Evolutionary conservation across 1,140 invertebrate genomes (phyloP), one percentile per base, ranked within the genome.

Genomic region (Coboldia fuscipes): DNA sequence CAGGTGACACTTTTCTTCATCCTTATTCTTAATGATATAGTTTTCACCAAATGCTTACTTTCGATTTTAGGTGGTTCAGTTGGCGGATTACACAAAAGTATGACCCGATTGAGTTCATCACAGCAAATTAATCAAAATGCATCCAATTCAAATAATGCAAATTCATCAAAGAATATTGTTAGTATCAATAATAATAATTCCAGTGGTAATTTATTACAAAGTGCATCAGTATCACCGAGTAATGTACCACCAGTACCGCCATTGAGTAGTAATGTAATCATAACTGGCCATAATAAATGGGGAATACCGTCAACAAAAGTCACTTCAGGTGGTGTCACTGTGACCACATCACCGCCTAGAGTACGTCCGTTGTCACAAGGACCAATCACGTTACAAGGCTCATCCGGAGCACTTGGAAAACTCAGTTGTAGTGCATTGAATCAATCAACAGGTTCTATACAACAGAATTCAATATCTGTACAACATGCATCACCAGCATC

Each of bases 71-170:
- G 66, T 23, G 73, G 74, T 14, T 77, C 75, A 4, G 70, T 76
- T 13, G 71, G 72, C 8, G 75, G 74, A n/a, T 57, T 80, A 1
- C 75, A 80, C 47, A 79, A 78, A 47, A 80, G 75, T 47, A 77
- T 80, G 74, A 79, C 75, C n/a, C 61, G 75, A 24, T 51, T 80
- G 26, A 76, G 72, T 38, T 75, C 73, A 7, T 76, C 72, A 33
- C 70, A 74, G 45, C 68, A 75, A 45, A 73, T 75, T 36, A 66
- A 63, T 45, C 42, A 35, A 21, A 31, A 31, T 13, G 35, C 31
- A 14, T 39, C 37, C 12, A 36, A 36, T 18, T 46, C 51, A 0
- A 44, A 43, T 0, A 47, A 47, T 23, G 50, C 40, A 41, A 39
- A 35, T 36, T 39, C 45, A 54, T 42, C 49, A 43, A n/a, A n/a